Evolutionary conservation across 2,113 vertebrate genomes (phyloP), one percentile per base, ranked within the genome.

Genomic region (Oxyruncus cristatus): DNA sequence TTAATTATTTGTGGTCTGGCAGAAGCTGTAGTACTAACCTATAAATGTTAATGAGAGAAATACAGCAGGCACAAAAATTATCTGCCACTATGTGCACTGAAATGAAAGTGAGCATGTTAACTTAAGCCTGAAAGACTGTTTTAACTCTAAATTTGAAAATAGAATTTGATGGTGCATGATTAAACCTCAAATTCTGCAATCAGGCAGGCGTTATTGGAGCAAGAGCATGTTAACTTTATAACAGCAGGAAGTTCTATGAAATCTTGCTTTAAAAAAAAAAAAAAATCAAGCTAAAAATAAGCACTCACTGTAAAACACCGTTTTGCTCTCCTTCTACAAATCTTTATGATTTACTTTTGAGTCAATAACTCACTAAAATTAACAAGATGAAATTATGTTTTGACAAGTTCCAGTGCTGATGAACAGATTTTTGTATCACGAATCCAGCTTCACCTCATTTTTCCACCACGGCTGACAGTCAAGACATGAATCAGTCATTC

Each of bases 331-430:
- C 70, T 90, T 89, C 67, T 56, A 88, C 85, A 94, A 91, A 95
- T 85, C 95, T 84, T 95, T 72, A 73, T 80, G 74, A 94, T 97
- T 97, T 95, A 93, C 95, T 94, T 95, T 95, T 66, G 77, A 96
- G 80, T 96, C 93, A 87, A 90, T 80, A 95, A 80, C 72, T 94
- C 93, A 91, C 93, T 97, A 93, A 97, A 96, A 97, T 94, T 95
- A 97, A 97, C 84, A 93, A 87, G 86, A 73, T 50, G 67, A 96
- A 97, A 96, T 95, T 83, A 94, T 93, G 92, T 96, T 97, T 95
- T 96, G 97, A 97, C 96, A 97, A 83, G 87, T 94, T 94, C 85
- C 84, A 74, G 80, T 72, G 68, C 72, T 88, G 94, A 97, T 90
- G 95, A 97, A 96, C 84, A 95, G 81, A 97, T 94, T 92, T 92